These are phyloP conservation scores for Malurus leucopterus DNA, from an alignment of 2,797 vertebrate genomes.

Conservation along the genomic window DNA sequence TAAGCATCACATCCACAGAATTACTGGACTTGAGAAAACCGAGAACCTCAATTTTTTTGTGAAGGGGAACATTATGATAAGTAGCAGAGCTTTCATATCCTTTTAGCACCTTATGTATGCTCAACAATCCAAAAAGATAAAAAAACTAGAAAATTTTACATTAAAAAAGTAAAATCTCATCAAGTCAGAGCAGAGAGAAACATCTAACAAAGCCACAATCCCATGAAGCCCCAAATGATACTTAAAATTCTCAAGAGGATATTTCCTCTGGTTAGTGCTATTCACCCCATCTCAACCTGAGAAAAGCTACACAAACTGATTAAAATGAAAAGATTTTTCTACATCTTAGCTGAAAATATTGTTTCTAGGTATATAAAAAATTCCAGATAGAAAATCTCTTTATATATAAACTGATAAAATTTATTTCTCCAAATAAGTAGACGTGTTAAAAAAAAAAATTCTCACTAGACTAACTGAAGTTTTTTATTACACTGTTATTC, in stretches of 20 bases:
- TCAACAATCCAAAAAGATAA: neutral
- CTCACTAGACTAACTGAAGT: neutral
- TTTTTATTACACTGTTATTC: neutral
- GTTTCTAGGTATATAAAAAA: neutral
- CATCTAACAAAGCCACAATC: neutral
- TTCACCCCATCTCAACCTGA: neutral
- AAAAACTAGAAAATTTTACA: neutral
- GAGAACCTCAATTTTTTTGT: neutral
- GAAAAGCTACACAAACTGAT: neutral
- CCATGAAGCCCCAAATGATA: neutral
- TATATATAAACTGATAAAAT: neutral
- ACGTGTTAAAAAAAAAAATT: neutral
- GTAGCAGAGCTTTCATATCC: neutral
- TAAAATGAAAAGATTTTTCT: neutral
- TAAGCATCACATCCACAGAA: neutral
- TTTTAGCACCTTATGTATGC: neutral
- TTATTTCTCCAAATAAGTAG: neutral
- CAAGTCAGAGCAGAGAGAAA: neutral
- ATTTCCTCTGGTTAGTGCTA: neutral
- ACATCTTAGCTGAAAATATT: neutral
- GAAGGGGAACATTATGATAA: neutral
- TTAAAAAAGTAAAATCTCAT: neutral
- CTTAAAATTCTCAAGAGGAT: neutral
- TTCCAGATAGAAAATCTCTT: neutral
- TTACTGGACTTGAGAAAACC: neutral